Base-by-base conservation (phyloP, 2,797 vertebrate species). In the Rallus crepitans region DNA sequence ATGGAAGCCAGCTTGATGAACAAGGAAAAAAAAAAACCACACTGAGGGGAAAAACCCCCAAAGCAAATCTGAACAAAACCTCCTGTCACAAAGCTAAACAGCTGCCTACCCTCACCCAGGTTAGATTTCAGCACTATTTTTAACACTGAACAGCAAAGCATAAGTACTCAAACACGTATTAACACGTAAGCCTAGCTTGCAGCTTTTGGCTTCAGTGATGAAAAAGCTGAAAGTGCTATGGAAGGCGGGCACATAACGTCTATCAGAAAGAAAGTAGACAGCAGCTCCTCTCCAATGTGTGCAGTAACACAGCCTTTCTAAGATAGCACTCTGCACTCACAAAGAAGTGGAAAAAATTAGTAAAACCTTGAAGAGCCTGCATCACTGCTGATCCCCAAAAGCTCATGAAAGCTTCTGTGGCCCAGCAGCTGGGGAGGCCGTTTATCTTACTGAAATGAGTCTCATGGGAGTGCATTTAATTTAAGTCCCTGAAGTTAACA, bases 401-500 rank as follows among this genome's bases (percentile, higher is more conserved):
- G n/a, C 64, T 87, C 55, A 31, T 30, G 45, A 53, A 78, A 75
- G 25, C 83, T 76, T 52, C 81, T 18, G 6, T 11, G 45, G 79
- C 63, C 91, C 72, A 56, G 57, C 69, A 89, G 90, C 80, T 68
- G 48, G 20, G 48, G 90, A 93, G 73, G 35, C 82, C 56, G 0
- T 88, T 90, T 89, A 66, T 93, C 89, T 45, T 1, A 45, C 1
- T 53, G 82, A 87, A 71, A 35, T 8, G 21, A 69, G 45, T 91
- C 97, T 69, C 94, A 25, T 6, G 63, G 69, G 92, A 90, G 33
- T 8, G 8, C 40, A 35, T 91, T 96, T 97, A 79, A 97, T 96
- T 94, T 78, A 94, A 78, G 66, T 95, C 81, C 82, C 94, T 85
- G 61, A 95, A 94, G 89, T 96, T 96, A 88, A 91, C 88, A 90